Conservation (phyloP, 2,113 vertebrate genomes). For the Lagopus leucura region DNA sequence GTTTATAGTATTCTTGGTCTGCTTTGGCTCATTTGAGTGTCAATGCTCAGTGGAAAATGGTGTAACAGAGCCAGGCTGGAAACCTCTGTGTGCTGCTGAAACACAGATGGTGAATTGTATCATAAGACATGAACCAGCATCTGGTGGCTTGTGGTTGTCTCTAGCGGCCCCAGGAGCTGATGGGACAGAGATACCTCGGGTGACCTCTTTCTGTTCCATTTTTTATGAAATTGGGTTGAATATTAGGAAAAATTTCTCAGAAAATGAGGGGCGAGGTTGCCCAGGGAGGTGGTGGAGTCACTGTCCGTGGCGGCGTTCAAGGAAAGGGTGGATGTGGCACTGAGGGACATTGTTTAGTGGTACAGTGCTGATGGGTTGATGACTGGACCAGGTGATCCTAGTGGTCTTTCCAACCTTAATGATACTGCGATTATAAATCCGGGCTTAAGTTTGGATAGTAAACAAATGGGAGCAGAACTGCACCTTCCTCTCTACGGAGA, state of each 20-base stretch:
- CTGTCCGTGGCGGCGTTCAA: too few relatives aligned
- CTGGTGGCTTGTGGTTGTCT: neutral
- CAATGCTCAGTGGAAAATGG: neutral
- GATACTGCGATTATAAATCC: neutral
- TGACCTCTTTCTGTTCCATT: neutral
- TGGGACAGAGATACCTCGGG: neutral
- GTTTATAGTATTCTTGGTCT: neutral
- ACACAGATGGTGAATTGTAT: neutral
- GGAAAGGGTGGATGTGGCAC: too few relatives aligned
- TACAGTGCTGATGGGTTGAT: too few relatives aligned
- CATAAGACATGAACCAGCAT: too few relatives aligned
- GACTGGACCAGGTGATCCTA: too few relatives aligned
- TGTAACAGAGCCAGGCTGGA: neutral
- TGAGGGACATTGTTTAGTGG: too few relatives aligned
- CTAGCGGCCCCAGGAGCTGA: neutral
- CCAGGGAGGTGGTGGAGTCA: too few relatives aligned
- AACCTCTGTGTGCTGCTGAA: neutral
- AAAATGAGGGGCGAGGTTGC: too few relatives aligned
- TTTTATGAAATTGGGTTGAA: neutral
- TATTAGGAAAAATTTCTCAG: too few relatives aligned
- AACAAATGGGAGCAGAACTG: neutral
- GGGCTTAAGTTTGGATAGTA: neutral
- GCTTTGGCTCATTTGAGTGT: neutral
- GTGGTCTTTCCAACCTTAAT: too few relatives aligned
- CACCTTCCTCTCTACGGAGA: neutral